Conservation (phyloP, 23 tunicate genomes). For the Botrylloides violaceus region DNA sequence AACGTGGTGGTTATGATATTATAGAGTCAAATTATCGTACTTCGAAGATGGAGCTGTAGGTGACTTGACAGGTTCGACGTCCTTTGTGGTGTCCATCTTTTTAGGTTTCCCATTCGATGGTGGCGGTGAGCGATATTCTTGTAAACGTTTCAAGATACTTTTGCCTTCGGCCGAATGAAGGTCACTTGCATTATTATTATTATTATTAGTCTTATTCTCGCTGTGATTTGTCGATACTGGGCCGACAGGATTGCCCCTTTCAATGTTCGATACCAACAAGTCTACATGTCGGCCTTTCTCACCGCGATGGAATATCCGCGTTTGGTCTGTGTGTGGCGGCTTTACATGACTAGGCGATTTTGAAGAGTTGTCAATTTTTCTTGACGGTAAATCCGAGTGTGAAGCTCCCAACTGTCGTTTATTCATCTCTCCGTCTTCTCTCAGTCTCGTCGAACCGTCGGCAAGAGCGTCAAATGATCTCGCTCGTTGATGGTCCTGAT, state of each 20-base stretch:
- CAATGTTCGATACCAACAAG: not conserved
- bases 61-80: too few species aligned
- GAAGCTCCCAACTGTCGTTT: not conserved
- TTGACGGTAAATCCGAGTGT: not conserved
- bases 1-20: too few species aligned
- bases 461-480: slow-evolving; percentile 3
- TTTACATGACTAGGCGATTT: not conserved
- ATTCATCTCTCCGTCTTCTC: not conserved
- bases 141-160: not conserved
- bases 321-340: not conserved
- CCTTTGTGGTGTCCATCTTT: not conserved
- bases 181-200: not conserved
- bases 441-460: not conserved
- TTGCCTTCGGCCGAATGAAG: not conserved
- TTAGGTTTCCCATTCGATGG: not conserved
- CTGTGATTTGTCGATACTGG: not conserved
- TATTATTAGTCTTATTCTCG: not conserved
- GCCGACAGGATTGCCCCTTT: not conserved
- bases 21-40: too few species aligned
- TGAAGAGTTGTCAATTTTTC: not conserved
- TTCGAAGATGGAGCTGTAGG: too few species aligned
- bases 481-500: slow-evolving; percentile 8
- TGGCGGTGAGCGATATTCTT: not conserved
- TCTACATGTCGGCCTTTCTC: not conserved
- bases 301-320: not conserved